phyloP scores from a whole-genome alignment of 2,797 vertebrate species.

The Brachyrhaphis roseni region DNA sequence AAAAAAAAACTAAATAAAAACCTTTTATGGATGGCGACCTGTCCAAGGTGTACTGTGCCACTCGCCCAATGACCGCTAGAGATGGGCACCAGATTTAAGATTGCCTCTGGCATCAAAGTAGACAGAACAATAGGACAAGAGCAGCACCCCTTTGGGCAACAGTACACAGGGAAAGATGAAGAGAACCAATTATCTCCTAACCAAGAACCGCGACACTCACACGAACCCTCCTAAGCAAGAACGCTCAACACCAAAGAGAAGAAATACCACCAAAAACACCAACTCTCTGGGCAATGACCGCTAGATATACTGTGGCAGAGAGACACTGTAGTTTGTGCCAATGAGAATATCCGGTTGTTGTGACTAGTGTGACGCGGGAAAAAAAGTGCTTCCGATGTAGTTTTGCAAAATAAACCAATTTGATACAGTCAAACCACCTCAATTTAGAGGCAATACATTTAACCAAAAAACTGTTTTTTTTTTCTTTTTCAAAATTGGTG shows the following conservation, averaged over 20 bases:
- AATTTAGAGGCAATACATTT: too few species aligned
- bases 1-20: not conserved
- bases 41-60: not conserved
- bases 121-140: not conserved
- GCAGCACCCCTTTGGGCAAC: not conserved
- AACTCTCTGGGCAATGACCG: not conserved
- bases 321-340: not conserved
- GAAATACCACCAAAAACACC: not conserved
- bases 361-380: too few species aligned
- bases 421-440: too few species aligned
- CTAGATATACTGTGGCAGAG: too few species aligned
- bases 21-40: not conserved
- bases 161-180: not conserved
- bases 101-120: not conserved
- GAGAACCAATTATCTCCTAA: not conserved
- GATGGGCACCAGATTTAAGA: not conserved
- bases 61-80: not conserved
- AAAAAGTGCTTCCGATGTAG: too few species aligned
- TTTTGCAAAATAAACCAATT: too few species aligned
- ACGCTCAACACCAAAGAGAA: not conserved
- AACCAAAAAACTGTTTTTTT: too few species aligned
- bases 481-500: too few species aligned
- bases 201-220: not conserved
- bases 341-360: too few species aligned
- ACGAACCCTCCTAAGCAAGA: not conserved